These are phyloP conservation scores for Lepidurus couesii DNA, from an alignment of 1,140 invertebrate species.

Conservation along the genomic window DNA sequence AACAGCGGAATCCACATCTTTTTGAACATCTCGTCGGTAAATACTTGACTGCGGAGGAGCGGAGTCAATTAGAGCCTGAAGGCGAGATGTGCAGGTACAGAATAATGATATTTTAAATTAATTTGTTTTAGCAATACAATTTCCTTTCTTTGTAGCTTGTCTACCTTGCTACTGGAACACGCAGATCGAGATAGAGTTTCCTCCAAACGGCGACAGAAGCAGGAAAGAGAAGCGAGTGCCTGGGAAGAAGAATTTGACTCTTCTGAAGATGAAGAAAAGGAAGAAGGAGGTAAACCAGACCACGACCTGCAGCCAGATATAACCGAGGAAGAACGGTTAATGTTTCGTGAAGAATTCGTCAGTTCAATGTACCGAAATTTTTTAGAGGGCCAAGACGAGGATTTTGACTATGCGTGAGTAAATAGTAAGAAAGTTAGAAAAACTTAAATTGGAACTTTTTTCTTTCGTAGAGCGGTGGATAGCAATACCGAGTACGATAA, in stretches of 20 bases:
- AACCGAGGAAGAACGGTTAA: conserved; percentile 37
- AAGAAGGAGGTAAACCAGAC: conserved; percentile 36
- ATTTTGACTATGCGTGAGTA: conserved; percentile 70
- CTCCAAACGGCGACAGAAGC: conserved; percentile 52
- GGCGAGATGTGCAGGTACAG: conserved; percentile 29
- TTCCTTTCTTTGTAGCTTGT: conserved; percentile 40
- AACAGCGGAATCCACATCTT: conserved; percentile 76
- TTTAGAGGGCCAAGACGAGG: conserved; percentile 69
- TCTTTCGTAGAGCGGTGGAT: not conserved
- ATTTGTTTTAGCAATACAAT: conserved; percentile 30
- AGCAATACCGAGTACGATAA: conserved; percentile 62
- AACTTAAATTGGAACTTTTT: not conserved
- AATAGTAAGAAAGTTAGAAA: not conserved
- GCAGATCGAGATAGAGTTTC: conserved; percentile 52
- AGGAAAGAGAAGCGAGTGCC: conserved; percentile 55
- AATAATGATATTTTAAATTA: not conserved
- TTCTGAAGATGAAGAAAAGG: conserved; percentile 40
- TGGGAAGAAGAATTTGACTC: conserved; percentile 50
- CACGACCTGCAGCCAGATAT: conserved; percentile 29
- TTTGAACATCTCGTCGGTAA: conserved; percentile 83
- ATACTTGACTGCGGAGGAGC: conserved; percentile 71
- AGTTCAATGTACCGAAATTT: conserved; percentile 83
- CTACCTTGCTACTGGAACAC: conserved; percentile 47
- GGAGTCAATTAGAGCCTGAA: conserved; percentile 44
- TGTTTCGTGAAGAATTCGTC: conserved; percentile 76